Base-by-base conservation (phyloP, 1,140 invertebrate genomes). In the Trichonephila clavipes region DNA sequence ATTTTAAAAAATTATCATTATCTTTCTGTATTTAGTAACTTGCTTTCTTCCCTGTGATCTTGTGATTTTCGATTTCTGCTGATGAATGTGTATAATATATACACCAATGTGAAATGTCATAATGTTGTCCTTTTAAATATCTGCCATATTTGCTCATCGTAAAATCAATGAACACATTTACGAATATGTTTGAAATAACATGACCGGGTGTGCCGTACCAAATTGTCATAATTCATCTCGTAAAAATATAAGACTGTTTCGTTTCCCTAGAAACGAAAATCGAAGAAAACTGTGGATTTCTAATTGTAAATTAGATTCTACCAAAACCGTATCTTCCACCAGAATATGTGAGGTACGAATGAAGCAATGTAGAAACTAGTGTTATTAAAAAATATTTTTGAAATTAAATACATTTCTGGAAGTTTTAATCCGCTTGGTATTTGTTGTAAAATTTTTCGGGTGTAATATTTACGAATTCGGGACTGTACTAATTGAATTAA, bases 201-300 rank as follows among this genome's bases (percentile, higher is more conserved):
- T 91, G 89, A 81, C 82, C 34, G 72, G 89, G 19, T 91, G 89
- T 51, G 89, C 59, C 10, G 77, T 61, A 3, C 77, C 89, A 64
- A 82, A 91, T 64, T 91, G 89, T 28, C 62, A 24, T 40, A 91
- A 91, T 83, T 91, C 89, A 51, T 59, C 89, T 16, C 62, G 89
- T 10, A 91, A 91, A 64, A 77, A 91, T 83, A 59, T 83, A 28
- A 91, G 89, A 83, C 28, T 91, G 19, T 91, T 91, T 44, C 51
- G 89, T 14, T 91, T 91, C 62, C 89, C 89, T 21, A 77, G 89
- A 44, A 77, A 91, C 83, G 28, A 91, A 83, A 24, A 19, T 18
- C 51, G 89, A 44, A 91, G 89, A 72, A 64, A 91, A n/a, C 51
- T 64, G 14, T 91, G 89, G 89, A 61, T 91, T 64, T 24, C 28